Evolutionary conservation across 2,888 invertebrate genomes (phyloP).

Genomic region (Acleris laterana): DNA sequence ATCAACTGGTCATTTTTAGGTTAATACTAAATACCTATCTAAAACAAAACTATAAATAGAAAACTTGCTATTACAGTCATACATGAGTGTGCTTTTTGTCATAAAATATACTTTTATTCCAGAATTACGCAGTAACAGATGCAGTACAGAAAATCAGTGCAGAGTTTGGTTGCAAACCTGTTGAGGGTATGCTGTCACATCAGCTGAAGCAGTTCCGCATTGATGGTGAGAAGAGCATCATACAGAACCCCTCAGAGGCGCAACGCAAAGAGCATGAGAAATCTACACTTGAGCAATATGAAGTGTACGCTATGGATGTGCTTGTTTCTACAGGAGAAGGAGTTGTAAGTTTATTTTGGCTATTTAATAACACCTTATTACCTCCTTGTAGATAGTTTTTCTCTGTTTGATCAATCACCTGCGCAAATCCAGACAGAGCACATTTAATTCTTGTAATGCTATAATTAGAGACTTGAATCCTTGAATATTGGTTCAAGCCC

Average conservation of each 20-base stretch:
- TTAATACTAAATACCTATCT: too few relatives aligned
- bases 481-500: constrained; percentile 42
- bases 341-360: constrained; percentile 83
- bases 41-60: too few relatives aligned
- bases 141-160: constrained; percentile 96
- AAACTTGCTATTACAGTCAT: too few relatives aligned
- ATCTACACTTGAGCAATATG: constrained; percentile 96
- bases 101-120: constrained; percentile 41
- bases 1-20: too few relatives aligned
- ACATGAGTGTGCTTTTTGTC: too few relatives aligned
- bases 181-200: constrained; percentile 98
- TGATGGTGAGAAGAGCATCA: constrained; percentile 95
- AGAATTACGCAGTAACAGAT: constrained; percentile 96
- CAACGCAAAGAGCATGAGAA: constrained; percentile 99
- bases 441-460: too few relatives aligned
- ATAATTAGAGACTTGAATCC: too few relatives aligned
- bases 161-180: constrained; percentile 97
- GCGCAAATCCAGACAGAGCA: too few relatives aligned
- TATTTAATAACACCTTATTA: neutral
- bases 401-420: too few relatives aligned
- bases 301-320: constrained; percentile 99
- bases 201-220: constrained; percentile 98
- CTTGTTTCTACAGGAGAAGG: constrained; percentile 98
- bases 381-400: too few relatives aligned
- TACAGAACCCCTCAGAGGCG: constrained; percentile 97